phyloP scores from a whole-genome alignment of 1,140 invertebrate species.

The Papilio helenus region DNA sequence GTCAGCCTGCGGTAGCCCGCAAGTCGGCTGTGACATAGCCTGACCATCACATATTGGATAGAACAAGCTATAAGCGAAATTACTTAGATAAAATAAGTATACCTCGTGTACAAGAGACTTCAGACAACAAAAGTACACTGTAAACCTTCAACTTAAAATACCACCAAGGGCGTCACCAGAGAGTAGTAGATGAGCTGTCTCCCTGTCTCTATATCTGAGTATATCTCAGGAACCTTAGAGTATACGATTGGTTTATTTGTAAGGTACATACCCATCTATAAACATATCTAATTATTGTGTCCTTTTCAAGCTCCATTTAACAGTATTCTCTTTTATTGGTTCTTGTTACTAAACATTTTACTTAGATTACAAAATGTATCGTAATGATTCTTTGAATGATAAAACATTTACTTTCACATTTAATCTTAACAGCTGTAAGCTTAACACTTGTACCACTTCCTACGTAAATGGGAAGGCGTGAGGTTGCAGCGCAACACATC shows the following conservation, averaged over 20 bases:
- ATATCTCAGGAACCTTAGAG: too few species aligned
- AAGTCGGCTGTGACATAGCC: constrained; percentile 63
- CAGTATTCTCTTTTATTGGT: too few species aligned
- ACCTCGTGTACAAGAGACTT: not conserved
- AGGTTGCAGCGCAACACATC: constrained; percentile 74
- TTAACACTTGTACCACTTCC: constrained; percentile 46
- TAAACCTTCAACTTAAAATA: too few species aligned
- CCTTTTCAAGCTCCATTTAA: too few species aligned
- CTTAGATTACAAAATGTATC: not conserved
- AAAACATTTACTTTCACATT: not conserved
- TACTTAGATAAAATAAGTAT: not conserved
- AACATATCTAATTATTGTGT: too few species aligned
- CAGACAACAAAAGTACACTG: too few species aligned
- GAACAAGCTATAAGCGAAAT: constrained; percentile 41
- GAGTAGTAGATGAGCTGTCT: too few species aligned
- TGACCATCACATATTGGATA: constrained; percentile 46
- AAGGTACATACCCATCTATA: too few species aligned
- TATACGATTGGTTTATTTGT: too few species aligned
- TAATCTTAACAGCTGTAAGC: not conserved
- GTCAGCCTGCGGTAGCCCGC: constrained; percentile 70
- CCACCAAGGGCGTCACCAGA: too few species aligned
- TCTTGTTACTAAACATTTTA: too few species aligned
- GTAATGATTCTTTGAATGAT: not conserved
- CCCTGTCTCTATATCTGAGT: too few species aligned
- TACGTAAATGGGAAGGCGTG: constrained; percentile 67